Evolutionary conservation across 2,797 vertebrate species (phyloP), one percentile per base, ranked within the genome.

Genomic region (Fratercula arctica): DNA sequence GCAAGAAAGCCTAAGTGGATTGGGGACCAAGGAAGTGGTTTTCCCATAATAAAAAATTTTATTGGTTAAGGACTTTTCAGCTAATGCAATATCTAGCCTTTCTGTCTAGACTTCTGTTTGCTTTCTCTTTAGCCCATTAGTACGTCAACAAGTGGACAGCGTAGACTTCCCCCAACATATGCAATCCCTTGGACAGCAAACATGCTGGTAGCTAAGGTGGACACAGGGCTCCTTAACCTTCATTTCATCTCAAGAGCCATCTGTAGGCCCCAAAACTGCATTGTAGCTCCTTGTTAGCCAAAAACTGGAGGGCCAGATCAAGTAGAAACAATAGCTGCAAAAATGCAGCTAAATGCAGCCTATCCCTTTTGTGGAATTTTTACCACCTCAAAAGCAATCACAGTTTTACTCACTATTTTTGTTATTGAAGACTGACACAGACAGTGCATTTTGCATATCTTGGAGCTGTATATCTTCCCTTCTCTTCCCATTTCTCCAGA

Each of bases 351-450:
- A 37, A 39, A 35, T 2, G 9, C 45, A 61, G 54, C 11, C 72
- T 43, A 46, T 10, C 25, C 37, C 6, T 83, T 73, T 24, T 64
- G 37, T 28, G 50, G 35, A 56, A 61, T 25, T 72, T 67, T 20
- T 33, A 35, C 13, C 21, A 67, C 5, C 63, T 45, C 50, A 37
- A 20, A 57, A 56, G 23, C 68, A 50, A 61, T 35, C 11, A 8
- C 24, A 9, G 70, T 12, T 54, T 23, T 31, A 98, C 99, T 98
- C 94, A 99, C 99, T 99, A 37, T 99, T 98, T 95, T 98, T 99
- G 95, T 99, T 99, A 96, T 99, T 99, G 97, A 99, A 99, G 61
- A 99, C 99, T 0, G 98, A 98, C 15, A 99, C 89, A 3, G 99
- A 98, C 31, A 99, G 90, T 0, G 95, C 81, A 0, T 91, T 97